Conservation (phyloP, 2,113 vertebrate genomes). For the Aphelocoma coerulescens region DNA sequence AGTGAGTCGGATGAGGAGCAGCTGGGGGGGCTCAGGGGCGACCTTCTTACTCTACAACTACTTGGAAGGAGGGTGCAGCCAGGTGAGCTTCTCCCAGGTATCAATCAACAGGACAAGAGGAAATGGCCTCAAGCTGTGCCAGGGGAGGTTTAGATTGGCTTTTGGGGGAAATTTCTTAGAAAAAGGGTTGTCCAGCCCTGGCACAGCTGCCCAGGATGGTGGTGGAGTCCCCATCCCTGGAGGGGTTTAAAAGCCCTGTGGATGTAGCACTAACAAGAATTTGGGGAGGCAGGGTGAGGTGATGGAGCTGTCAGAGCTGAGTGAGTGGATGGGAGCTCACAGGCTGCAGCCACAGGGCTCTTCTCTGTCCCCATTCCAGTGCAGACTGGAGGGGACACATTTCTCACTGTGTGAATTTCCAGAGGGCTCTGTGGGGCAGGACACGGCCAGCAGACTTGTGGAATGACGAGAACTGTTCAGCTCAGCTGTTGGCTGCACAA, state of each 20-base stretch:
- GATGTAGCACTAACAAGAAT: neutral
- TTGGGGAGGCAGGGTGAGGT: neutral
- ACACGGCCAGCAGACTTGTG: neutral
- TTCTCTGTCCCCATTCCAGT: neutral
- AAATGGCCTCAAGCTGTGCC: neutral
- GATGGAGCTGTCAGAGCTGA: neutral
- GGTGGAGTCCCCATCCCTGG: neutral
- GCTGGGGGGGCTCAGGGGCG: neutral
- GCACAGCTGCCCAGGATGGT: neutral
- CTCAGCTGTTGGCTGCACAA: neutral
- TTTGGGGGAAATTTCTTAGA: neutral
- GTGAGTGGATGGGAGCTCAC: neutral
- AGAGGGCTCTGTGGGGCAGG: neutral
- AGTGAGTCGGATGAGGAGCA: neutral
- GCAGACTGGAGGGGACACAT: neutral
- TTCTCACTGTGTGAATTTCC: neutral
- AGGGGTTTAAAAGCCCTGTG: fast-evolving
- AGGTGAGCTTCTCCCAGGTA: neutral
- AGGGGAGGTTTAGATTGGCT: neutral
- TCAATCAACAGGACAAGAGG: neutral
- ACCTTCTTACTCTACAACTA: neutral
- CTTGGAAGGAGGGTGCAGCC: neutral
- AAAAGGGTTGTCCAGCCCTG: neutral
- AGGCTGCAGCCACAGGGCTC: neutral
- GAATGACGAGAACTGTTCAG: neutral